Evolutionary conservation across 2,797 vertebrate genomes (phyloP), one percentile per base, ranked within the genome.

Genomic region (Semotilus atromaculatus): DNA sequence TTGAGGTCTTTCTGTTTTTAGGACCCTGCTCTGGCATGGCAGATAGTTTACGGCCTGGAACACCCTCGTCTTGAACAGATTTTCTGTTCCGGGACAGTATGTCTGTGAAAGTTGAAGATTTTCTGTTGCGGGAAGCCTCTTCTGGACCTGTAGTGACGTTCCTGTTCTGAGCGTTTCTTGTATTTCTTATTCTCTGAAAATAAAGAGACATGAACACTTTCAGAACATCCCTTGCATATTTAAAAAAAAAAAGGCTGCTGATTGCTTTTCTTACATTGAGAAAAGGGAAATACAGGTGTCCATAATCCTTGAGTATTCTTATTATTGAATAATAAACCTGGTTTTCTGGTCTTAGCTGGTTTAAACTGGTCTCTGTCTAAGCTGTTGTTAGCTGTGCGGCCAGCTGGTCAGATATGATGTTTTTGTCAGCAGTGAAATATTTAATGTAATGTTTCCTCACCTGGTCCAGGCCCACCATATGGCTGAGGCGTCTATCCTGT

Each of bases 391-490:
- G 6, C 19, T 26, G 4, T 14, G 13, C 4, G n/a, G 13, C 3
- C 31, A 38, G 51, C 31, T 36, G 53, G 13, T 53, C 10, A 53
- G 18, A 74, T 45, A 2, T 31, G 2, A 4, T 29, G 14, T 7
- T 48, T 38, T 16, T 34, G 3, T 62, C 4, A 62, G 23, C 11
- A 38, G 51, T 60, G 53, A 60, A 76, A 58, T 38, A 29, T 43
- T 18, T 45, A 66, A 78, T 38, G 48, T 45, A 68, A 48, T 45
- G 31, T n/a, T 66, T 26, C 5, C 79, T 62, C 19, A 95, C 95
- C 94, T 95, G 94, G 87, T 95, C 93, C 75, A 94, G 83, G 83
- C 94, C 94, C 31, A 95, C 93, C 93, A 94, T 93, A 90, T 93
- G 92, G 85, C 94, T 95, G 76, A 95, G 89, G 71, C 93, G 94